Conservation (phyloP, 1,140 invertebrate genomes). For the Frieseomelitta varia region DNA sequence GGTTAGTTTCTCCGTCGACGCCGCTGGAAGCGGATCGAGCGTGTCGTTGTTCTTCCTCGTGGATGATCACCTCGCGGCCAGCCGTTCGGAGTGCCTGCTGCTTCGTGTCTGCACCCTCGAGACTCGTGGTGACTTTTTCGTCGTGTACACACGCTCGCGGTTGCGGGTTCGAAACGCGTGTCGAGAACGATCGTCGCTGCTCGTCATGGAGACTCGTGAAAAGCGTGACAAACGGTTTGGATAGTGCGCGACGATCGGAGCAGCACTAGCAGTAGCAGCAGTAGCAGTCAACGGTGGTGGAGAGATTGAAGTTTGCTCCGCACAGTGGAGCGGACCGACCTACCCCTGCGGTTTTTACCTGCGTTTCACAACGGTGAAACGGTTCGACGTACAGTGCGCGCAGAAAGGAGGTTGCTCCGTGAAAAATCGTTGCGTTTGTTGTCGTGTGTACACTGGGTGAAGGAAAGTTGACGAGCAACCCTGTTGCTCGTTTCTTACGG, state of each 20-base stretch:
- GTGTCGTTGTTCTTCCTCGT: constrained; percentile 55
- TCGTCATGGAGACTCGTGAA: constrained; percentile 49
- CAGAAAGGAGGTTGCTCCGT: neutral
- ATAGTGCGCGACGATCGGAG: neutral
- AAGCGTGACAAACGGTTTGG: constrained; percentile 30
- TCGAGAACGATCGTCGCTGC: neutral
- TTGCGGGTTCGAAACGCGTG: neutral
- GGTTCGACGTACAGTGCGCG: constrained; percentile 1
- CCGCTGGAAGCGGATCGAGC: constrained; percentile 72
- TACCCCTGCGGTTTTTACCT: neutral
- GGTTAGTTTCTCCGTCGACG: constrained; percentile 79
- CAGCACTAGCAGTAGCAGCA: too few species aligned
- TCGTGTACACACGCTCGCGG: neutral
- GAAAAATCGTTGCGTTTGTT: neutral
- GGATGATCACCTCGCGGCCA: constrained; percentile 59
- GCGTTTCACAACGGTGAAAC: neutral
- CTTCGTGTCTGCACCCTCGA: neutral
- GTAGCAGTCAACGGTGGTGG: neutral
- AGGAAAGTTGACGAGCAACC: neutral
- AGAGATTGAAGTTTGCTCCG: neutral
- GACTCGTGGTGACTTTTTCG: neutral
- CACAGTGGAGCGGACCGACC: constrained; percentile 9
- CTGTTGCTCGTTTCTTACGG: neutral
- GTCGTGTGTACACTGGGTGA: constrained; percentile 34
- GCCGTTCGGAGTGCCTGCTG: neutral